A percentile compares a stretch with the other conserved stretches of the same genome.
These are phyloP conservation scores for Streptopelia turtur DNA, from an alignment of 2,797 vertebrate species.

Conservation along the genomic window DNA sequence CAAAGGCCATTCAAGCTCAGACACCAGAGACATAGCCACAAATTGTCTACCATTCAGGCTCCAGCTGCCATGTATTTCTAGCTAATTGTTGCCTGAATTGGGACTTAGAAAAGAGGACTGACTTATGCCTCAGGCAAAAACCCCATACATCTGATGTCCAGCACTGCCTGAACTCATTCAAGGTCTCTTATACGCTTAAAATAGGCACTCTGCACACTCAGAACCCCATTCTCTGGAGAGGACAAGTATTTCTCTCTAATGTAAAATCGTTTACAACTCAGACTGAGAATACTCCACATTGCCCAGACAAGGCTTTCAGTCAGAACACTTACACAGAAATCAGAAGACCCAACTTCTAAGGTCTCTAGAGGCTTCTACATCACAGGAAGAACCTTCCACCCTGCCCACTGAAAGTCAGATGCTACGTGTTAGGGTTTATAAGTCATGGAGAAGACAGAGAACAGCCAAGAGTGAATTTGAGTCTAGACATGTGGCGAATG, in stretches of 20 bases:
- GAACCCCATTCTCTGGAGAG: background rate
- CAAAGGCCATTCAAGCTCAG: background rate
- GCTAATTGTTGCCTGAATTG: background rate
- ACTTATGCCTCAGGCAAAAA: background rate
- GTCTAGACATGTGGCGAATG: background rate
- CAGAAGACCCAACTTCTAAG: background rate
- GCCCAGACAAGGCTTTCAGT: background rate
- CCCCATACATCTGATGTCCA: background rate
- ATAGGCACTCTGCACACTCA: background rate
- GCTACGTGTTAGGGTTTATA: background rate
- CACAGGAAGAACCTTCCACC: background rate
- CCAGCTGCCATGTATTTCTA: background rate
- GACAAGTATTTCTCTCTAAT: background rate
- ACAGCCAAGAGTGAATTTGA: background rate
- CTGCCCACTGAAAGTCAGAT: background rate
- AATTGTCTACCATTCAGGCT: background rate
- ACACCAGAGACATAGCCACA: background rate
- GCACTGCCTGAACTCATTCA: background rate
- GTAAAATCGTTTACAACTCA: background rate
- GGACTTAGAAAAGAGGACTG: background rate
- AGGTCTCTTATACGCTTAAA: background rate
- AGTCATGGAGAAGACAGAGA: background rate
- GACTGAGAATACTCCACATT: background rate
- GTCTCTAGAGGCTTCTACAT: background rate
- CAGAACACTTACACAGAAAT: background rate